Evolutionary conservation across 2,888 invertebrate genomes (phyloP).

Genomic region (Tryphoninae sp.): DNA sequence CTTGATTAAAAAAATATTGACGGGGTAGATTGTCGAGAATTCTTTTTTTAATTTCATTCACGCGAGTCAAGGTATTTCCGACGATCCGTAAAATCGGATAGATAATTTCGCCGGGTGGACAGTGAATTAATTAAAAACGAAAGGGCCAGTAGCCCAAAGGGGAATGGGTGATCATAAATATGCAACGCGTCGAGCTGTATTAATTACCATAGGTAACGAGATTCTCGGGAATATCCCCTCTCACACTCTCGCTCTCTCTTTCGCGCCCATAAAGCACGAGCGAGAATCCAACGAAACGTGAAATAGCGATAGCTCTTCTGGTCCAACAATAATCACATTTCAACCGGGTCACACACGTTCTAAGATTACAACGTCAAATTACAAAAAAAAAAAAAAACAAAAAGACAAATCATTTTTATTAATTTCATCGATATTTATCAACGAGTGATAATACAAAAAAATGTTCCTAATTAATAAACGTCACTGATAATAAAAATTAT

Average conservation of each 20-base stretch:
- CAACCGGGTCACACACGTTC: not conserved
- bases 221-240: conserved; percentile 43
- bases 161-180: conserved; percentile 70
- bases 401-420: not conserved
- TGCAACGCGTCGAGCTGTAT: conserved; percentile 71
- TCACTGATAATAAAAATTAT: not conserved
- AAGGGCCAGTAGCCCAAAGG: conserved; percentile 34
- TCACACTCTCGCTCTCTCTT: conserved; percentile 27
- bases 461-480: no score
- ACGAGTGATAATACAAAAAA: no score
- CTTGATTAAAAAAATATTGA: not conserved
- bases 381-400: not conserved
- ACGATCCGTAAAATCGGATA: conserved; percentile 69
- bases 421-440: not conserved
- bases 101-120: conserved; percentile 69
- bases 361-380: not conserved
- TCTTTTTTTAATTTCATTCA: conserved; percentile 4
- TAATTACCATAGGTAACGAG: conserved; percentile 75
- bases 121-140: conserved; percentile 73
- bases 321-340: conserved; percentile 40
- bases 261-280: conserved; percentile 3
- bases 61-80: conserved; percentile 18
- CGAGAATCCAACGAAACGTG: conserved; percentile 29
- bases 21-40: not conserved
- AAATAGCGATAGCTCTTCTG: conserved; percentile 39